These are phyloP conservation scores for Ostrea denselamellosa DNA, from an alignment of 1,140 invertebrate species.

Conservation along the genomic window DNA sequence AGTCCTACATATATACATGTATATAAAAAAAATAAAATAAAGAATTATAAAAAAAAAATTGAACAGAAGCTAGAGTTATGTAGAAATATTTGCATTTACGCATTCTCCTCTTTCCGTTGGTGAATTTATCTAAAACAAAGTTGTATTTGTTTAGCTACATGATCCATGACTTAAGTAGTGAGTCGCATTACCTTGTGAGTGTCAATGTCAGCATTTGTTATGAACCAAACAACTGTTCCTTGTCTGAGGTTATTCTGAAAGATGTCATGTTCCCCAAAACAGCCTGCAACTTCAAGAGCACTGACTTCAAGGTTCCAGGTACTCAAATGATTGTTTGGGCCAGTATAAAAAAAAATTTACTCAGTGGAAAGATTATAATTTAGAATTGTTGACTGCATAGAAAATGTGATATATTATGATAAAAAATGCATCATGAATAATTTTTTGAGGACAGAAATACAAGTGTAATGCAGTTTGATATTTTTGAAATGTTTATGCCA, in stretches of 20 bases:
- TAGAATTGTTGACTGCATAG: not conserved
- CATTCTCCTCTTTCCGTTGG: not conserved
- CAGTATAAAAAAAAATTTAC: not conserved
- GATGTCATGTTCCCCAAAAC: conserved; percentile 48
- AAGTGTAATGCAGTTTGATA: not conserved
- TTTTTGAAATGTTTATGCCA: not conserved
- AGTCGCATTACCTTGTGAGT: conserved; percentile 55
- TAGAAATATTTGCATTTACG: too few species aligned
- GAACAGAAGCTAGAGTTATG: too few species aligned
- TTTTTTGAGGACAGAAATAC: not conserved
- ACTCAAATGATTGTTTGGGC: not conserved
- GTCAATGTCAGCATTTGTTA: conserved; percentile 58
- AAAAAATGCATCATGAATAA: not conserved
- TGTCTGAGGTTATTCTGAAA: conserved; percentile 23
- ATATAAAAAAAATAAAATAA: too few species aligned
- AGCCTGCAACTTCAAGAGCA: conserved; percentile 49
- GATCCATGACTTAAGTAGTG: conserved; percentile 52
- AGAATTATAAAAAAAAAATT: too few species aligned
- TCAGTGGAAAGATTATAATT: not conserved
- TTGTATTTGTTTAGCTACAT: conserved; percentile 48
- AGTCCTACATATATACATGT: too few species aligned
- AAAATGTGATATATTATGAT: not conserved
- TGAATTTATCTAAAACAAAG: not conserved
- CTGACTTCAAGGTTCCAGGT: conserved; percentile 29
- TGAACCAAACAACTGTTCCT: conserved; percentile 45